A percentile compares a stretch with the other conserved stretches of the same genome.
Conservation (phyloP, 2,888 invertebrate genomes). For the Nephrotoma appendiculata region DNA sequence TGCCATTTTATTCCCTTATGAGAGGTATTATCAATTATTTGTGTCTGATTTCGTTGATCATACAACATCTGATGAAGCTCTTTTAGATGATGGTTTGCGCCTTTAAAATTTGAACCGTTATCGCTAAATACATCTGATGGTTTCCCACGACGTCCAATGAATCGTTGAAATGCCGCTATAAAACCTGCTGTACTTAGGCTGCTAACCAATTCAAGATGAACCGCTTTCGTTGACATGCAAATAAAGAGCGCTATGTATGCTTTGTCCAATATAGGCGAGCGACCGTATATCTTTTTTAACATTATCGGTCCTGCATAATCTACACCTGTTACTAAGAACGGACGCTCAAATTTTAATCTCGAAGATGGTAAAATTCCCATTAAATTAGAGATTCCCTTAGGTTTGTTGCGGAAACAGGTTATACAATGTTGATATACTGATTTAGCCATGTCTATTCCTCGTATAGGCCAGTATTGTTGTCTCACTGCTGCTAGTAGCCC, state of each 20-base stretch:
- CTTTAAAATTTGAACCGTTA: not conserved
- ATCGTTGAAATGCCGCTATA: not conserved
- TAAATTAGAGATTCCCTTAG: not conserved
- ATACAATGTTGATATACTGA: not conserved
- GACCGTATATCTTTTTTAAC: not conserved
- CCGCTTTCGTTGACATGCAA: not conserved
- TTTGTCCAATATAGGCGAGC: not conserved
- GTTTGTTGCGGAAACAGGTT: not conserved
- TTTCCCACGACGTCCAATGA: not conserved
- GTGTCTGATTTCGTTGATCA: not conserved
- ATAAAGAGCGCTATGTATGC: not conserved
- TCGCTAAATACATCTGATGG: not conserved
- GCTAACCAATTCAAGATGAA: not conserved
- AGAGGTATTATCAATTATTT: not conserved
- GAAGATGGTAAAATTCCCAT: not conserved
- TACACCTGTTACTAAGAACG: not conserved
- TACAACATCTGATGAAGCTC: not conserved
- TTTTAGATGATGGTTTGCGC: not conserved
- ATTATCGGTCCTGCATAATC: not conserved
- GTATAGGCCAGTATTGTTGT: not conserved
- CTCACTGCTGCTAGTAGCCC: not conserved
- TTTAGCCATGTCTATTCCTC: not conserved
- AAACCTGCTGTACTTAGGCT: not conserved
- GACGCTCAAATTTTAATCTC: not conserved
- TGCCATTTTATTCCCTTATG: not conserved